Evolutionary conservation across 2,797 vertebrate genomes (phyloP).

Genomic region (Graptemys geographica): DNA sequence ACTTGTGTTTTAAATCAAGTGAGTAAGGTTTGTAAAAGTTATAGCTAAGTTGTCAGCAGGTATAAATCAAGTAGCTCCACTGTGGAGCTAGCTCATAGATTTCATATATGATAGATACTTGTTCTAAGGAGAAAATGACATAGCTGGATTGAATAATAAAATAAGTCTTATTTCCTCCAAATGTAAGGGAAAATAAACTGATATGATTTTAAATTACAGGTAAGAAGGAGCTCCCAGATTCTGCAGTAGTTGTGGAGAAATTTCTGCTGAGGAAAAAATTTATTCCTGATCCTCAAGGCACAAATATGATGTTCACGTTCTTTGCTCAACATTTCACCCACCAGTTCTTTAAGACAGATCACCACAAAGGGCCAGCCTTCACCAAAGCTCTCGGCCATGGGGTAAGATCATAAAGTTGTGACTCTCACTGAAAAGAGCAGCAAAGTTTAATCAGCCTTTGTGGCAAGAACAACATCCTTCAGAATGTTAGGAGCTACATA

Average conservation of each 20-base stretch:
- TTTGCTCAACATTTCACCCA: constrained; percentile 99
- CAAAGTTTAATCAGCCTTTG: fast-evolving
- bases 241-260: constrained; percentile 89
- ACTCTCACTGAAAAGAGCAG: neutral
- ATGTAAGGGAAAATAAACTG: neutral
- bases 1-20: neutral
- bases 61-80: neutral
- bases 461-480: neutral
- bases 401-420: constrained; percentile 80
- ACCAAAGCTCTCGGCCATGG: constrained; percentile 90
- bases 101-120: neutral
- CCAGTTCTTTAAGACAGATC: constrained; percentile 96
- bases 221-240: constrained; percentile 93
- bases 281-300: constrained; percentile 94
- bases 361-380: constrained; percentile 92
- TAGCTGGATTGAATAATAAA: neutral
- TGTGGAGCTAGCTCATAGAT: neutral
- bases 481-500: neutral
- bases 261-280: constrained; percentile 91
- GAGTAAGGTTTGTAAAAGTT: neutral
- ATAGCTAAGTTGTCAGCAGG: neutral
- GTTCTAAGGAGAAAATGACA: neutral
- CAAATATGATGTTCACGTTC: constrained; percentile 97
- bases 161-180: neutral
- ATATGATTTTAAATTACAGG: constrained; percentile 78